A percentile compares a stretch with the other conserved stretches of the same genome.
phyloP scores from a whole-genome alignment of 2,888 invertebrate genomes.

The Andrena fulva region DNA sequence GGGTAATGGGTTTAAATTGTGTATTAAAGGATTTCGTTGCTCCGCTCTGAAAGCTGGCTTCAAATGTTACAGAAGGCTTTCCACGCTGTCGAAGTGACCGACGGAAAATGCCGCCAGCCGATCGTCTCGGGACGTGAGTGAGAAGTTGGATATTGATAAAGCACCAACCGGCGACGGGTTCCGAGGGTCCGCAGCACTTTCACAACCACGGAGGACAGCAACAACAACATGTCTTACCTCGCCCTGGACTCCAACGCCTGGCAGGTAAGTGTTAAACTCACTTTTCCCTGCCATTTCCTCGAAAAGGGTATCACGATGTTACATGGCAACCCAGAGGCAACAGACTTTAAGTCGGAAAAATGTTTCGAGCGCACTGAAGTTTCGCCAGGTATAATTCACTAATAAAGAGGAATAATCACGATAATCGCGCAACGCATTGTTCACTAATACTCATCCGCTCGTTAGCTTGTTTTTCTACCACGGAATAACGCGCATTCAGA shows the following conservation, averaged over 20 bases:
- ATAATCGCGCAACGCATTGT: neutral
- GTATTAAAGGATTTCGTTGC: neutral
- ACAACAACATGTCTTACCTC: constrained; percentile 84
- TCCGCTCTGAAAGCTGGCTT: neutral
- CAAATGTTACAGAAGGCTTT: constrained; percentile 51
- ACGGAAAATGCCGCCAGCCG: constrained; percentile 69
- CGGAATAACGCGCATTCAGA: neutral
- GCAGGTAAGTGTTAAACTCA: constrained; percentile 82
- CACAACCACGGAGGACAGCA: constrained; percentile 74
- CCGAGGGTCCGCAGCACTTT: constrained; percentile 40
- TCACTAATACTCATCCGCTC: neutral
- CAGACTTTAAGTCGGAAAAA: neutral
- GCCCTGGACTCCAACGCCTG: constrained; percentile 85
- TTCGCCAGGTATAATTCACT: neutral
- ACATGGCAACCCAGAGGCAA: too few relatives aligned
- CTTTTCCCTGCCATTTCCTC: neutral
- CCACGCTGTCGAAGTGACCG: constrained; percentile 54
- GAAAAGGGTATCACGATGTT: neutral
- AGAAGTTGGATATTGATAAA: constrained; percentile 55
- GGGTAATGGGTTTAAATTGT: neutral
- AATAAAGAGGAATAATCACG: neutral
- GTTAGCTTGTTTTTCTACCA: neutral
- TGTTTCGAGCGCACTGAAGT: neutral
- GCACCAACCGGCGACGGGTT: constrained; percentile 48
- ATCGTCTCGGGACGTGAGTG: constrained; percentile 72